These are phyloP conservation scores for Noctuana brunneofusca DNA, from an alignment of 2,888 invertebrate genomes.

Conservation along the genomic window DNA sequence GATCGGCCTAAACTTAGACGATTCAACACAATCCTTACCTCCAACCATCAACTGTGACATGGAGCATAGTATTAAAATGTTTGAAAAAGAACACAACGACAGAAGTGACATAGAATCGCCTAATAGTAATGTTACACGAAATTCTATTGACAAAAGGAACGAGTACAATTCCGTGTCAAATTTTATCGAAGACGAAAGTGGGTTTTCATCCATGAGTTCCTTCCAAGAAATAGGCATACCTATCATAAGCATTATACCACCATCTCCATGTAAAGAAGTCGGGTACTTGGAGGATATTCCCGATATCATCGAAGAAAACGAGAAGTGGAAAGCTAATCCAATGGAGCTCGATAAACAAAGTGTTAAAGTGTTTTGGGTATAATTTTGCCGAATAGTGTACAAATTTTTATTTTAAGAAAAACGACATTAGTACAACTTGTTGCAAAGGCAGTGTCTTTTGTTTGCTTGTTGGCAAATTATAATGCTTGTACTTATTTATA, in stretches of 20 bases:
- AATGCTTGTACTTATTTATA: conserved; percentile 19
- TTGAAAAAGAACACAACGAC: conserved; percentile 47
- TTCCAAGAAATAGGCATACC: conserved; percentile 92
- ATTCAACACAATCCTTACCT: conserved; percentile 53
- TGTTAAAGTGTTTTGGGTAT: conserved; percentile 78
- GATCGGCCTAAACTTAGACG: conserved; percentile 49
- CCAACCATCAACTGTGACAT: conserved; percentile 50
- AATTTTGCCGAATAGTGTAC: conserved; percentile 49
- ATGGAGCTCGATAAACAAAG: conserved; percentile 67
- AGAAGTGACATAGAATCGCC: conserved; percentile 41
- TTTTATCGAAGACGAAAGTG: conserved; percentile 90
- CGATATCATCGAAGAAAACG: conserved; percentile 54
- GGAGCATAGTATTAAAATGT: conserved; percentile 55
- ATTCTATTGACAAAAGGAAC: conserved; percentile 52
- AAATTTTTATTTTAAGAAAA: conserved; percentile 43
- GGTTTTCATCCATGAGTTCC: conserved; percentile 92
- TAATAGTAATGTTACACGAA: conserved; percentile 46
- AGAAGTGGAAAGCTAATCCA: conserved; percentile 65
- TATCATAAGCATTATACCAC: conserved; percentile 76
- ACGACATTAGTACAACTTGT: conserved; percentile 13
- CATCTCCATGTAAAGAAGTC: conserved; percentile 74
- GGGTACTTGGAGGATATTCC: conserved; percentile 60
- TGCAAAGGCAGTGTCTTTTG: conserved; percentile 3
- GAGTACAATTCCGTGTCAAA: conserved; percentile 62
- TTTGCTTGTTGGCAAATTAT: conserved; percentile 16